Percentiles rank a stretch among this genome's conserved stretches.
These are phyloP conservation scores for Stomorhina lunata DNA, from an alignment of 2,888 invertebrate genomes.

Conservation along the genomic window DNA sequence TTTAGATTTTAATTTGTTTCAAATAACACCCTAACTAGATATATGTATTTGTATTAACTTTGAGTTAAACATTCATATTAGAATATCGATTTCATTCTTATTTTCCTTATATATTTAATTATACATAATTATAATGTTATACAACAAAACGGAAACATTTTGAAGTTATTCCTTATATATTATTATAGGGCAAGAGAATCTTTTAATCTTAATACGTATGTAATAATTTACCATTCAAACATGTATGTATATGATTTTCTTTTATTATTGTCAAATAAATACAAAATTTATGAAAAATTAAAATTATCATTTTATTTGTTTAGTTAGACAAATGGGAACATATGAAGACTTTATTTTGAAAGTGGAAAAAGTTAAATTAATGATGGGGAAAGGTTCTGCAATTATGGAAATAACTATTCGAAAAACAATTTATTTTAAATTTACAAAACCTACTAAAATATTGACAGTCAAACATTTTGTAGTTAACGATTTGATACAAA, in stretches of 20 bases:
- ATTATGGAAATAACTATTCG: too few relatives aligned
- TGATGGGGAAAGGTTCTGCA: too few relatives aligned
- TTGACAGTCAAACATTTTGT: too few relatives aligned
- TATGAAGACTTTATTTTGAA: too few relatives aligned
- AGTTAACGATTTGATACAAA: too few relatives aligned
- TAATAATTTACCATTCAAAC: background rate
- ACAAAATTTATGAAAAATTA: background rate
- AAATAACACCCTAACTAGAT: background rate
- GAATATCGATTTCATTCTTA: too few relatives aligned
- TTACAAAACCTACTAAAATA: too few relatives aligned
- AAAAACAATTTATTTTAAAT: too few relatives aligned
- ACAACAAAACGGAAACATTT: background rate
- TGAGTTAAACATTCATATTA: too few relatives aligned
- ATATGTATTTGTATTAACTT: background rate
- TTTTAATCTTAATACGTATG: background rate
- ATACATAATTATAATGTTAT: background rate
- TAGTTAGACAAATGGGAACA: background rate
- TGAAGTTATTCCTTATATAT: constrained; percentile 27
- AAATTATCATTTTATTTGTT: background rate
- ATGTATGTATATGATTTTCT: constrained; percentile 21
- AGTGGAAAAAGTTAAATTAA: too few relatives aligned
- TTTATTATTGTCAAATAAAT: constrained; percentile 35
- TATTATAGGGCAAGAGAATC: background rate
- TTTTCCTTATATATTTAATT: background rate
- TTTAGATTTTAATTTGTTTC: background rate